Evolutionary conservation across 2,797 vertebrate genomes (phyloP), one percentile per base, ranked within the genome.

Genomic region (Zalophus californianus): DNA sequence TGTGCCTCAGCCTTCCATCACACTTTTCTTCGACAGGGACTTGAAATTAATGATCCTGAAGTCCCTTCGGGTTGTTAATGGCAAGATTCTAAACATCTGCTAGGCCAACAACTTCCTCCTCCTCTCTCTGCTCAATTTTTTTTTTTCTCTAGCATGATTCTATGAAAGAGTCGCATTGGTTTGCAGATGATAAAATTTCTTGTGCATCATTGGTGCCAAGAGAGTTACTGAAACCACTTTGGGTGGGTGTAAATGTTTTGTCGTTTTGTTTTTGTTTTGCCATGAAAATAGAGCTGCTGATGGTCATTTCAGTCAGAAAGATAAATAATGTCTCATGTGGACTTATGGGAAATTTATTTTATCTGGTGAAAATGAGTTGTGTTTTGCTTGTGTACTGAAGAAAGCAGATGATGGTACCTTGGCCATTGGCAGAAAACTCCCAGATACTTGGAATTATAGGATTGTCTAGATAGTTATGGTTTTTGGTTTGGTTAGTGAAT

Each of bases 201-300:
- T 21, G 16, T 73, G 38, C 21, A 90, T 35, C 16, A 7, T 25
- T 64, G 13, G 4, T 93, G 32, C 32, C 66, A 70, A 52, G 66
- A 77, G 41, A 56, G 21, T 73, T 88, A 12, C n/a, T 66, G 41
- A 88, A 21, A 66, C 13, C 12, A 56, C 35, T 83, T 60, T 75
- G 56, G 9, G 13, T 60, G 29, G 35, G 5, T 83, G 1, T 64
- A 54, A 85, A 84, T 27, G 4, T 56, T 96, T 93, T 80, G 38
- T 92, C 35, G 29, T 35, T 94, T 62, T 60, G n/a, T 66, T 64
- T 79, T 82, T 85, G 54, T 90, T 80, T 90, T 92, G 5, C 32
- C 62, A 18, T 88, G 32, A 86, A 88, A 82, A 79, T n/a, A 58
- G 20, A 86, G 20, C 14, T 70, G 56, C 75, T 70, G 23, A 44